phyloP scores from a whole-genome alignment of 2,888 invertebrate species.

The Pediacus dermestoides region DNA sequence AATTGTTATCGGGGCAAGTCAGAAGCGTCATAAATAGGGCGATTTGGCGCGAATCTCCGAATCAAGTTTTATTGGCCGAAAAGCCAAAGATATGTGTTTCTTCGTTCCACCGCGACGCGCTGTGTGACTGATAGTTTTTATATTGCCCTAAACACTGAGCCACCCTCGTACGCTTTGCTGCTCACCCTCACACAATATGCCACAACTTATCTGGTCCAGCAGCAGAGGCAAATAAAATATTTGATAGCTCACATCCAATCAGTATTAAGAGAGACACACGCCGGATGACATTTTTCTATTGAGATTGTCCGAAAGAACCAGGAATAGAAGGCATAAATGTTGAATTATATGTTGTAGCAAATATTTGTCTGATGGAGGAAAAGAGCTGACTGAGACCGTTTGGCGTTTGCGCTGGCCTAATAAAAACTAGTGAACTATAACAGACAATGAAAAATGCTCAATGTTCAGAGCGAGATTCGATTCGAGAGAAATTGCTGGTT shows the following conservation, averaged over 20 bases:
- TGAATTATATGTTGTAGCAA: no score
- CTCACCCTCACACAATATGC: background rate
- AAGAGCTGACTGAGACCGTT: no score
- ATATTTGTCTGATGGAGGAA: no score
- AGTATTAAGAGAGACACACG: constrained; percentile 45
- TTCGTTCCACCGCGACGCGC: constrained; percentile 39
- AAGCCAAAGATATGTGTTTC: constrained; percentile 57
- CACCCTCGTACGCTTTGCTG: background rate
- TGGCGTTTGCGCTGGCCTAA: no score
- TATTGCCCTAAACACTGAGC: constrained; percentile 31
- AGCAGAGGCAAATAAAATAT: constrained; percentile 43
- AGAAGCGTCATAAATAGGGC: constrained; percentile 45
- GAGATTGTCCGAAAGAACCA: no score
- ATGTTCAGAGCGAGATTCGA: no score
- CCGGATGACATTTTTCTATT: background rate
- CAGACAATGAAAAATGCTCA: no score
- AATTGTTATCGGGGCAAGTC: constrained; percentile 46
- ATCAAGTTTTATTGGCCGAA: constrained; percentile 61
- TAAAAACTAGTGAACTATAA: no score
- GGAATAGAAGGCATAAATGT: no score
- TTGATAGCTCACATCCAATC: constrained; percentile 49
- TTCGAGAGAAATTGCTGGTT: no score
- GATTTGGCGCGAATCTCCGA: constrained; percentile 46
- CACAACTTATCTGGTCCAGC: constrained; percentile 33
- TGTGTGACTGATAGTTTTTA: constrained; percentile 45